Base-by-base conservation (phyloP, 2,888 invertebrate species). In the Drosophila mercatorum region DNA sequence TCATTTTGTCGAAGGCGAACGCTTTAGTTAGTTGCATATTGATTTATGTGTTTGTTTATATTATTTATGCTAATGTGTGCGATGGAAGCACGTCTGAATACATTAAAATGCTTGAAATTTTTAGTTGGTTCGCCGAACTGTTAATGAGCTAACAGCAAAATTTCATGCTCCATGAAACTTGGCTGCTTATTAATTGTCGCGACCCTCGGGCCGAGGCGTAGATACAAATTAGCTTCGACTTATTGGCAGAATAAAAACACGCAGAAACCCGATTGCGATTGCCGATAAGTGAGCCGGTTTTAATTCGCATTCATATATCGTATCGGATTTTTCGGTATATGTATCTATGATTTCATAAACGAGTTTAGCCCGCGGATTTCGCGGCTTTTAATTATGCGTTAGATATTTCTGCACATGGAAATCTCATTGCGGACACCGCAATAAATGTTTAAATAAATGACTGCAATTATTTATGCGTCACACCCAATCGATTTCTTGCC, bases 401-500 rank as follows among this genome's bases (percentile, higher is more conserved):
- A 79, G 81, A 69, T 51, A 60, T 63, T 58, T 77, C 70, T 80
- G 70, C 68, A 63, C 73, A 68, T 68, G 51, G 51, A 58, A 69
- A 70, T 51, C 78, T 61, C 65, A 75, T 67, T 80, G 74, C 63
- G 66, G 51, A 17, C 41, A 63, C 58, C 61, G 56, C 57, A 72
- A 53, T 59, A 71, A 78, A 84, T 86, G 83, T 78, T 75, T 65
- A 81, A 87, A 84, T 86, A 86, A 85, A 81, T 88, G 61, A 65
- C 77, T 69, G 72, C 89, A 86, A 87, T 85, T 88, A 85, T 88
- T 88, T 81, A 83, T 81, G 87, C 89, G 81, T 85, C 89, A 88
- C 89, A 88, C 84, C 81, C 81, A 86, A 88, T 86, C 78, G 86
- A 73, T 80, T 82, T 66, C 38, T 67, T 11, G 22, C 59, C 57